Percentiles rank a stretch among this genome's conserved stretches.
phyloP scores from a whole-genome alignment of 2,797 vertebrate genomes.

The Danio aesculapii region DNA sequence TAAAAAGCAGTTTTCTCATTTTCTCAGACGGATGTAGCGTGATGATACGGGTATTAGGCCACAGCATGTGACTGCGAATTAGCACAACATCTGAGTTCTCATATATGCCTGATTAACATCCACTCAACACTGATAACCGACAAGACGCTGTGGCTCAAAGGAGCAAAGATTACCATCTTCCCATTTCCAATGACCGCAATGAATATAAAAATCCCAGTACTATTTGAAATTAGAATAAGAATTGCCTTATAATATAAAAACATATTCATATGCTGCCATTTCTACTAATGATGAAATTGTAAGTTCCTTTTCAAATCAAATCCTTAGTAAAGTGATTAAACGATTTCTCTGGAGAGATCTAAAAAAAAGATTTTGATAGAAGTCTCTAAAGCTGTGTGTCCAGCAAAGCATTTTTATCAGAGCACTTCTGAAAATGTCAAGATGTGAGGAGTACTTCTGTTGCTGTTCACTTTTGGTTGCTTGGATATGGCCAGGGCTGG shows the following conservation, averaged over 20 bases:
- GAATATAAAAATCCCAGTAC: not conserved
- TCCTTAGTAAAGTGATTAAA: not conserved
- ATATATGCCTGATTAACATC: conserved; percentile 41
- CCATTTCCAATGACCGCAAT: conserved; percentile 21
- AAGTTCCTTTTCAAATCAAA: conserved; percentile 10
- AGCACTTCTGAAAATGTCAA: no score
- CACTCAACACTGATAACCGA: conserved; percentile 19
- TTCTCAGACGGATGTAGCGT: conserved; percentile 23
- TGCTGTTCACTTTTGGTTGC: no score
- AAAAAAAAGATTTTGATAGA: no score
- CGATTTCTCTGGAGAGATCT: no score
- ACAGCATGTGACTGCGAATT: conserved; percentile 42
- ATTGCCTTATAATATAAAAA: not conserved
- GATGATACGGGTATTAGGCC: conserved; percentile 43
- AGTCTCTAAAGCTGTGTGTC: no score
- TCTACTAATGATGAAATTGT: not conserved
- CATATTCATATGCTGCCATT: not conserved
- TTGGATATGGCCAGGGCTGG: no score
- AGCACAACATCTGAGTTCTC: conserved; percentile 30
- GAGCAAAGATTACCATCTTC: conserved; percentile 21
- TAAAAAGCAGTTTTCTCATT: conserved; percentile 38
- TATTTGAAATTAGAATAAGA: no score
- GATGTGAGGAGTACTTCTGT: no score
- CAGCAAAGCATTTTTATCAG: no score
- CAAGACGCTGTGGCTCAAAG: conserved; percentile 19